phyloP scores from a whole-genome alignment of 2,888 invertebrate species.

The Nemapogon koenigi region DNA sequence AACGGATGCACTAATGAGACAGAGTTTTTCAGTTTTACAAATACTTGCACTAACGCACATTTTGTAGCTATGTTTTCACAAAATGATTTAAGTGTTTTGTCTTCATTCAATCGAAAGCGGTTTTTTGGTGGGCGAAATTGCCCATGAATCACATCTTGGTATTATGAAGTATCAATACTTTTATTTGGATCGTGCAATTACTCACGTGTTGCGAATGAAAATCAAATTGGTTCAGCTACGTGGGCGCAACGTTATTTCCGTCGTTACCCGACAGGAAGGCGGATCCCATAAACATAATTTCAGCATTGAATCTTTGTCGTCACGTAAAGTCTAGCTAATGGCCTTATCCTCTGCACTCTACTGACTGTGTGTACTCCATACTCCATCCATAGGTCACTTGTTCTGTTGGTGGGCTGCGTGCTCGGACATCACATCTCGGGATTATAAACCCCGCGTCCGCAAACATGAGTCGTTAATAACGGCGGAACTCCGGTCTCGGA shows the following conservation, averaged over 20 bases:
- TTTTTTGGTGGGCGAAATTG: constrained; percentile 16
- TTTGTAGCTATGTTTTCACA: constrained; percentile 14
- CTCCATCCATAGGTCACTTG: no score
- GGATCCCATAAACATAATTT: constrained; percentile 62
- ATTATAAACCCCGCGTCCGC: constrained; percentile 20
- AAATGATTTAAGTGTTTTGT: constrained; percentile 23
- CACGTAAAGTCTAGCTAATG: constrained; percentile 21
- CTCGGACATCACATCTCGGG: constrained; percentile 17
- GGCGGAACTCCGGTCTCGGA: not conserved
- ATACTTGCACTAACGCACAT: not conserved
- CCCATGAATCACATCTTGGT: constrained; percentile 22
- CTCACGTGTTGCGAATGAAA: constrained; percentile 59
- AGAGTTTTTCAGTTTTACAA: constrained; percentile 29
- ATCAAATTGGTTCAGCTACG: constrained; percentile 56
- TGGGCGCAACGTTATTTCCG: constrained; percentile 59
- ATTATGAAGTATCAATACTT: not conserved
- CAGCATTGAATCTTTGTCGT: constrained; percentile 37
- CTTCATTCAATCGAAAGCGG: constrained; percentile 21
- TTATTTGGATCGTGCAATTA: constrained; percentile 33
- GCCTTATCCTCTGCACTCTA: no score
- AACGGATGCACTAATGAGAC: constrained; percentile 62
- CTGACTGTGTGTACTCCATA: no score
- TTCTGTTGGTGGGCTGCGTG: constrained; percentile 18
- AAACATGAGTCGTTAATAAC: constrained; percentile 9
- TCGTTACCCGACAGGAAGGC: constrained; percentile 57